Evolutionary conservation across 2,797 vertebrate genomes (phyloP).

Genomic region (Choloepus didactylus): DNA sequence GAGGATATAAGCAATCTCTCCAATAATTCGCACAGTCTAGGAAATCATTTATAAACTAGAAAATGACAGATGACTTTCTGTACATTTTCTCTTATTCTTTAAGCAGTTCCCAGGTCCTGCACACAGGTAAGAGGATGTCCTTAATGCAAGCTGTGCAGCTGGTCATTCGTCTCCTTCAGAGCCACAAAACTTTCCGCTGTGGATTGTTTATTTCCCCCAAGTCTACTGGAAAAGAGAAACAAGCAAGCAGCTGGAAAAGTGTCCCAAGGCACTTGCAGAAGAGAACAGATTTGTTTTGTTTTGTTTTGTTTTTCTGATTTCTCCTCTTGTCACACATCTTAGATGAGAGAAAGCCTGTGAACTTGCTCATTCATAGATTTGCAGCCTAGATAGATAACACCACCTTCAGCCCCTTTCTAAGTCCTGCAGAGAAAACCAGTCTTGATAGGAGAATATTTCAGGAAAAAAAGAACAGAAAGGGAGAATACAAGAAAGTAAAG

Average conservation of each 20-base stretch:
- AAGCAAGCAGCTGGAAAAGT: neutral
- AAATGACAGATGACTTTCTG: neutral
- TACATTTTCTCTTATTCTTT: neutral
- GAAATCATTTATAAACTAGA: neutral
- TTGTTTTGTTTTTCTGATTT: neutral
- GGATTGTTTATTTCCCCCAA: slow-evolving; percentile 4
- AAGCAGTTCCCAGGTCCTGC: neutral
- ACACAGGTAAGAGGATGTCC: neutral
- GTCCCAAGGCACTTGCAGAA: neutral
- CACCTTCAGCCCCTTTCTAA: neutral
- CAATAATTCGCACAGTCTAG: neutral
- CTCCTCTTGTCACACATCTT: neutral
- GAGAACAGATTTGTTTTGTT: neutral
- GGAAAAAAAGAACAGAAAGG: neutral
- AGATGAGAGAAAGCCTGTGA: neutral
- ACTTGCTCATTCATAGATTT: neutral
- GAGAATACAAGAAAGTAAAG: neutral
- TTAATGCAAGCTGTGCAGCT: neutral
- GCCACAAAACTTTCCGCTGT: neutral
- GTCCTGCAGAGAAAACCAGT: neutral
- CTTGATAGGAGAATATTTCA: neutral
- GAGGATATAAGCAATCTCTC: neutral
- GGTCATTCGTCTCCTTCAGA: neutral
- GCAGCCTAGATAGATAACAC: neutral
- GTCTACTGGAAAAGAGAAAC: slow-evolving; percentile 13